Conservation (phyloP, 2,113 vertebrate genomes). For the Anarrhichthys ocellatus region DNA sequence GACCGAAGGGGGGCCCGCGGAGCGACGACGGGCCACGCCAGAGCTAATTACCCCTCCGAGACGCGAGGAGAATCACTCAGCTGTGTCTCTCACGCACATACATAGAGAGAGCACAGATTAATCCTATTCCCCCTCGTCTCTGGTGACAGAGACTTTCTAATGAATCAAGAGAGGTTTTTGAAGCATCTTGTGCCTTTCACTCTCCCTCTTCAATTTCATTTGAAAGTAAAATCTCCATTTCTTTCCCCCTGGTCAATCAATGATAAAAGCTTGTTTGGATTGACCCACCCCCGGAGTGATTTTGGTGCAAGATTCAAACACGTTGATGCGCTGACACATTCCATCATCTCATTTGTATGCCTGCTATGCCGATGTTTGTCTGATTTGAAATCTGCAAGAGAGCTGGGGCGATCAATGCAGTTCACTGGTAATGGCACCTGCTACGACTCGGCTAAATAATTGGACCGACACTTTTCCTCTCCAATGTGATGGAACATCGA, state of each 20-base stretch:
- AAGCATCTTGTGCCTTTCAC: conserved; percentile 52
- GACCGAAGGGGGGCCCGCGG: conserved; percentile 55
- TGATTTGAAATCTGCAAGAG: conserved; percentile 68
- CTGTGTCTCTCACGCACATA: conserved; percentile 48
- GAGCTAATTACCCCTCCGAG: conserved; percentile 77
- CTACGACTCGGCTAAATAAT: conserved; percentile 62
- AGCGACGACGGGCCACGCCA: conserved; percentile 62
- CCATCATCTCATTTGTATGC: conserved; percentile 68
- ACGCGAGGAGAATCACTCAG: conserved; percentile 73
- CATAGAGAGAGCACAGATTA: conserved; percentile 45
- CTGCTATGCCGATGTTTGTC: conserved; percentile 54
- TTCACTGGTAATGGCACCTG: conserved; percentile 58
- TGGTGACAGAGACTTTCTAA: conserved; percentile 62
- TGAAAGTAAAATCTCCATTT: conserved; percentile 59
- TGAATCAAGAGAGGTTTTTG: conserved; percentile 70
- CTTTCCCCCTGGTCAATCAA: conserved; percentile 46
- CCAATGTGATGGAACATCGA: conserved; percentile 51
- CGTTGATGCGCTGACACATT: conserved; percentile 59
- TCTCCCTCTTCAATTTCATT: conserved; percentile 56
- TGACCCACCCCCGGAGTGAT: conserved; percentile 25
- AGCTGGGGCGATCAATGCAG: conserved; percentile 63
- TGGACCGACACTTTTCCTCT: conserved; percentile 53
- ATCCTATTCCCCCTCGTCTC: conserved; percentile 58
- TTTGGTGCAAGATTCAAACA: conserved; percentile 23
- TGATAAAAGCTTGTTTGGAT: conserved; percentile 63